Conservation (phyloP, 2,888 invertebrate species). For the Orchesellides sinensis region DNA sequence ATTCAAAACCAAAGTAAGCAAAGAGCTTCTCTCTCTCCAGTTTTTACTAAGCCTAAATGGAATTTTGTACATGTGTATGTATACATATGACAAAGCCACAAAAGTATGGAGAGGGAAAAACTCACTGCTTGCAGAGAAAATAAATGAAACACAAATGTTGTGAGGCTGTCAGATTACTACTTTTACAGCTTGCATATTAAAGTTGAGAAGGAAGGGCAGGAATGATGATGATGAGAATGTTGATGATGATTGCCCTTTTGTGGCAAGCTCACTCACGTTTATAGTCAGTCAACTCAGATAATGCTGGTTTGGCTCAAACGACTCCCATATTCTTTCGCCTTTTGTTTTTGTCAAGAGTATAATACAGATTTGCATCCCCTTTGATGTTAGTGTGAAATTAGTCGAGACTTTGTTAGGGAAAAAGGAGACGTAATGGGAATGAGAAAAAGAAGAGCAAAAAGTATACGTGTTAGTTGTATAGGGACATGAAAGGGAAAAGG, state of each 20-base stretch:
- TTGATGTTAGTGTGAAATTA: constrained; percentile 59
- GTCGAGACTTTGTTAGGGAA: constrained; percentile 17
- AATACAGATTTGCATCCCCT: constrained; percentile 45
- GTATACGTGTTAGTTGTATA: background rate
- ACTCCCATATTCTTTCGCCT: background rate
- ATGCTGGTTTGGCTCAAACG: background rate
- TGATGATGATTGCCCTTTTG: constrained; percentile 59
- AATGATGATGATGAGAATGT: constrained; percentile 37
- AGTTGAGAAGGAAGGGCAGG: constrained; percentile 41
- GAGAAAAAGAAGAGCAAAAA: background rate
- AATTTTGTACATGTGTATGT: background rate
- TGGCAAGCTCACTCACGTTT: constrained; percentile 14
- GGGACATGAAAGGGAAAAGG: constrained; percentile 1
- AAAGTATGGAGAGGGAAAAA: constrained; percentile 17
- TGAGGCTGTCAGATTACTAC: constrained; percentile 36
- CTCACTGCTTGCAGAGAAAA: constrained; percentile 20
- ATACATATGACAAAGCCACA: constrained; percentile 9
- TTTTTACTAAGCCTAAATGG: too few relatives aligned
- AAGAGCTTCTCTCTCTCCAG: too few relatives aligned
- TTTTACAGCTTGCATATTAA: constrained; percentile 53
- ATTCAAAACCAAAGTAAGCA: too few relatives aligned
- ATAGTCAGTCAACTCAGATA: constrained; percentile 2
- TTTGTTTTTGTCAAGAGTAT: constrained; percentile 6
- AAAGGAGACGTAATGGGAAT: background rate
- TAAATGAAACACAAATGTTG: constrained; percentile 48